Percentiles rank a stretch among this genome's conserved stretches.
Conservation (phyloP, 2,888 invertebrate species). For the Eumerus sabulonum region DNA sequence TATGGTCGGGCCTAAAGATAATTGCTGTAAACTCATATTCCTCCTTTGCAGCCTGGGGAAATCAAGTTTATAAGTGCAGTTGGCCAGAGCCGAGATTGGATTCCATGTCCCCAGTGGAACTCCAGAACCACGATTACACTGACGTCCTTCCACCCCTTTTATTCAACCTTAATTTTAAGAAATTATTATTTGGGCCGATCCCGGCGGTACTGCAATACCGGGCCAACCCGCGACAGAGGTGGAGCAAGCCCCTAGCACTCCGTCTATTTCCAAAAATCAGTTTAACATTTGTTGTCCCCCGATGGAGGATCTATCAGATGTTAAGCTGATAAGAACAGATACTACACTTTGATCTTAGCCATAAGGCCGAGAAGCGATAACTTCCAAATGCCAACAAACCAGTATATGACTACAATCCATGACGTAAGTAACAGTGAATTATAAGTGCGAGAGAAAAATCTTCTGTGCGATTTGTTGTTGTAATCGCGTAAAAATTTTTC, state of each 20-base stretch:
- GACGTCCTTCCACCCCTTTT: too few species aligned
- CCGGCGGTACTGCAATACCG: conserved; percentile 85
- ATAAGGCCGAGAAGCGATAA: conserved; percentile 81
- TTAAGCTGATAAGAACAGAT: conserved; percentile 87
- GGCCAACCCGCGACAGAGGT: conserved; percentile 84
- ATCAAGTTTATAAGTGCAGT: too few species aligned
- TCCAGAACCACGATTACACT: too few species aligned
- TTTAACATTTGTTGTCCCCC: conserved; percentile 82
- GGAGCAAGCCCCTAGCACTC: conserved; percentile 83
- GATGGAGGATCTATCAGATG: conserved; percentile 83
- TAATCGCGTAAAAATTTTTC: background rate
- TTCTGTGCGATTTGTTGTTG: conserved; percentile 28
- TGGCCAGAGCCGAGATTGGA: too few species aligned
- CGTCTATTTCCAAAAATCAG: conserved; percentile 81
- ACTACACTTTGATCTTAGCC: conserved; percentile 84
- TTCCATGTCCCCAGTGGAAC: too few species aligned
- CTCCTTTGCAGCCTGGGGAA: too few species aligned
- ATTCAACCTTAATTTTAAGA: too few species aligned
- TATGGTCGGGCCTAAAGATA: too few species aligned
- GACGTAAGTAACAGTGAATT: conserved; percentile 32
- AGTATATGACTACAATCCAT: conserved; percentile 6
- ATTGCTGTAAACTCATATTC: too few species aligned
- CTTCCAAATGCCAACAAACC: background rate
- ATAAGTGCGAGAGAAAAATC: background rate
- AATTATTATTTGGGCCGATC: conserved; percentile 77